Evolutionary conservation across 1,140 invertebrate genomes (phyloP).

Genomic region (Drepana arcuata): DNA sequence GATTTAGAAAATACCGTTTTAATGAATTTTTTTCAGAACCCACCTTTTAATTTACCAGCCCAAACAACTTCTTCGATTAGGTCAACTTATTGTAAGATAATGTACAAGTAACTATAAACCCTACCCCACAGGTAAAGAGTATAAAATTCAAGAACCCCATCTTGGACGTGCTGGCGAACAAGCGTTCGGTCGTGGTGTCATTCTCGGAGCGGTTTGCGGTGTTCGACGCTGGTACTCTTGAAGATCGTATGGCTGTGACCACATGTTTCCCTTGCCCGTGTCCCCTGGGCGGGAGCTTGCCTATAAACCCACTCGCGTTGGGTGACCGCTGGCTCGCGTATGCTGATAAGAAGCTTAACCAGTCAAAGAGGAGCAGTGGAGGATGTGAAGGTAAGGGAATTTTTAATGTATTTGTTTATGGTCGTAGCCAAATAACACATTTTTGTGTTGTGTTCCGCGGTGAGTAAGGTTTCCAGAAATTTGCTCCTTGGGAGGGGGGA

Average conservation of each 20-base stretch:
- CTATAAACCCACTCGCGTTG: slow-evolving; percentile 89
- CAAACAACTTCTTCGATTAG: no score
- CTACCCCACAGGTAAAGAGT: slow-evolving; percentile 77
- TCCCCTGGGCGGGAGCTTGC: slow-evolving; percentile 76
- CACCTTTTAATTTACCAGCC: no score
- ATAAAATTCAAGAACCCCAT: slow-evolving; percentile 95
- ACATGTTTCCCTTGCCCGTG: slow-evolving; percentile 90
- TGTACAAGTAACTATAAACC: no score
- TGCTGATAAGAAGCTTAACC: slow-evolving; percentile 88
- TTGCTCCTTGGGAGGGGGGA: no score
- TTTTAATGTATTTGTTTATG: no score
- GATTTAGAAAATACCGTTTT: no score
- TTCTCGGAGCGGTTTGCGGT: slow-evolving; percentile 93
- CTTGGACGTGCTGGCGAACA: slow-evolving; percentile 89
- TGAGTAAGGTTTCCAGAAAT: no score
- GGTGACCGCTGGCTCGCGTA: slow-evolving; percentile 87
- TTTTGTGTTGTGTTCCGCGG: no score
- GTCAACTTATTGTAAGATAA: no score
- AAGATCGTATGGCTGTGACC: slow-evolving; percentile 88
- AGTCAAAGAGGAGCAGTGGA: slow-evolving; percentile 87
- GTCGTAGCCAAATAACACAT: no score
- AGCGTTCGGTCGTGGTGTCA: slow-evolving; percentile 85
- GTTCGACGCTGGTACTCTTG: slow-evolving; percentile 90
- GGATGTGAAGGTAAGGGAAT: slow-evolving; percentile 79
- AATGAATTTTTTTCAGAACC: no score